Base-by-base conservation (phyloP, 2,888 invertebrate species). In the Volucella zonaria region DNA sequence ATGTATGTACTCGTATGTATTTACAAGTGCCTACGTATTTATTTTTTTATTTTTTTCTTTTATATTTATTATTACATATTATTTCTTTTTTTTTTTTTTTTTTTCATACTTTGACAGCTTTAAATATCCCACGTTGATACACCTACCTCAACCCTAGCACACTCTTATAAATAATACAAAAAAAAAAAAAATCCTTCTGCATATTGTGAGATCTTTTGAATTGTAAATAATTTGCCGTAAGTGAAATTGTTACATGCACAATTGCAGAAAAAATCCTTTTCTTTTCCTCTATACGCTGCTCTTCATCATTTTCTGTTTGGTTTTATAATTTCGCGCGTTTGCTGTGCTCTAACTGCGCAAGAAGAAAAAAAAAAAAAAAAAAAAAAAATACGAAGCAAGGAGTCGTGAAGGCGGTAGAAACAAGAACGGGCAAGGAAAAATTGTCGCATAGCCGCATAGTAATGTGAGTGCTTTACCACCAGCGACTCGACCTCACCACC, bases 241-340 rank as follows among this genome's bases (percentile, higher is more conserved):
- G 85, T 81, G 85, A 81, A 85, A 85, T 85, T 85, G 81, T 85
- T 85, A 85, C 81, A 81, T 81, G 85, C 85, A 85, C 85, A 85
- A 85, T 85, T 85, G 85, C 85, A 85, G 85, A 85, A 85, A n/a
- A 85, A 85, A 83, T 80, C 52, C 77, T 77, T 85, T 85, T 76
- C 83, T 81, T 77, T 67, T 81, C 71, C 76, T 47, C 76, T 85
- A 62, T 81, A 59, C 67, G 76, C 70, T 81, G 75, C 81, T 85
- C 85, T 81, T 81, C 85, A 80, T 81, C 85, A 77, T 81, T 73
- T 77, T 73, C 76, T 85, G 85, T 85, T 85, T 85, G 85, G 85
- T 85, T 85, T 85, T 85, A 85, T 85, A 85, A 85, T 85, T 85
- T 81, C 71, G 81, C 85, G 81, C 80, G 75, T 85, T 85, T 85